Evolutionary conservation across 2,113 vertebrate genomes (phyloP).

Genomic region (Tauraco erythrolophus): DNA sequence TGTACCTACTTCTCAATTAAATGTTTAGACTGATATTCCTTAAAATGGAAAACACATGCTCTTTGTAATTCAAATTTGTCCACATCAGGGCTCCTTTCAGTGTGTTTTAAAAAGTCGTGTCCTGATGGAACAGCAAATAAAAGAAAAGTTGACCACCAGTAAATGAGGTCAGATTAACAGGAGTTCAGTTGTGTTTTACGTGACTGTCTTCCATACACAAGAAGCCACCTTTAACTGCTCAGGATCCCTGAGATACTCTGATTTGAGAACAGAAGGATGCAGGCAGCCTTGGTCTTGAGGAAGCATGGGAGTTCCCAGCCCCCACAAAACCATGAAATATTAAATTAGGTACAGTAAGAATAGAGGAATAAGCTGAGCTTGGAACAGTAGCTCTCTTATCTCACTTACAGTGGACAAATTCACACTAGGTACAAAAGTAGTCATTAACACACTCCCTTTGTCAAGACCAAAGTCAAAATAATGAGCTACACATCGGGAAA

Average conservation of each 20-base stretch:
- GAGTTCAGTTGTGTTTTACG: background rate
- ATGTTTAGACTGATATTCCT: slow-evolving; percentile 8
- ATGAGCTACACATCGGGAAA: background rate
- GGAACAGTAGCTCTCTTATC: background rate
- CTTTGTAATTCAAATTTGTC: background rate
- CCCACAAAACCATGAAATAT: background rate
- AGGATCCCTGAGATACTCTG: background rate
- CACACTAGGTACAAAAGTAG: background rate
- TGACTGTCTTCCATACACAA: background rate
- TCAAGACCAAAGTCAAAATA: background rate
- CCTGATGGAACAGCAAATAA: background rate
- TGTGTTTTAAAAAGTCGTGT: background rate
- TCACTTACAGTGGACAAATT: background rate
- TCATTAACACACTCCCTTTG: background rate
- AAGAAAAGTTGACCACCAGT: background rate
- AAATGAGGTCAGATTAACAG: background rate
- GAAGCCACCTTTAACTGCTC: background rate
- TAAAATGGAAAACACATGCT: slow-evolving; percentile 31
- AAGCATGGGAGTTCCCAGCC: background rate
- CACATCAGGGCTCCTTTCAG: background rate
- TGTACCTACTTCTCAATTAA: slow-evolving; percentile 25
- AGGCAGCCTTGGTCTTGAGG: background rate
- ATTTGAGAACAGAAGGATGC: background rate
- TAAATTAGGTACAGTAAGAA: background rate
- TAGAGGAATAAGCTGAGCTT: background rate